Conservation (phyloP, 2,888 invertebrate species). For the Oscheius sp. region DNA sequence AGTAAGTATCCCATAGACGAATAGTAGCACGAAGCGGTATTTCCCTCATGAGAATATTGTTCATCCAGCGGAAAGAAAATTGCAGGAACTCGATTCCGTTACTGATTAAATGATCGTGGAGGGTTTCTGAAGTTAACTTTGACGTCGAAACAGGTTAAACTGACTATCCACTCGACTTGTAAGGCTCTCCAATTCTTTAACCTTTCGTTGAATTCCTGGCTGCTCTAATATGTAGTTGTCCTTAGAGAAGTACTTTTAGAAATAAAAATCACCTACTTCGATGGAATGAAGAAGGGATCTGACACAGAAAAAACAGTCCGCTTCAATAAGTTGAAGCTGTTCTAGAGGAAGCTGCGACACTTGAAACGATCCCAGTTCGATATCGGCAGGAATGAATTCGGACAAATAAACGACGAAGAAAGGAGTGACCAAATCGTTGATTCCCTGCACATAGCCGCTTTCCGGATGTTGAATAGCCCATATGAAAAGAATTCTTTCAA, state of each 20-base stretch:
- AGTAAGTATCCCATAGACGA: slow-evolving; percentile 97
- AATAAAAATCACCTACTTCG: slow-evolving; percentile 53
- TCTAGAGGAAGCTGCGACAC: slow-evolving; percentile 84
- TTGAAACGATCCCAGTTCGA: slow-evolving; percentile 82
- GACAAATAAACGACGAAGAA: slow-evolving; percentile 99
- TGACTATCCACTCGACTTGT: slow-evolving; percentile 92
- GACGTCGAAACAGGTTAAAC: background rate
- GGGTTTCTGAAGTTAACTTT: slow-evolving; percentile 78
- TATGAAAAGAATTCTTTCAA: slow-evolving; percentile 96
- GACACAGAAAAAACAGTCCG: slow-evolving; percentile 79
- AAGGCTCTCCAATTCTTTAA: slow-evolving; percentile 92
- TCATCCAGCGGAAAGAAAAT: slow-evolving; percentile 99
- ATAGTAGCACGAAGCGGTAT: slow-evolving; percentile 95
- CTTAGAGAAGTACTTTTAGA: slow-evolving; percentile 51
- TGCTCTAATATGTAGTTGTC: slow-evolving; percentile 99
- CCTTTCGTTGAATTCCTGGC: slow-evolving; percentile 97
- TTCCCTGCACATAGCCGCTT: slow-evolving; percentile 91
- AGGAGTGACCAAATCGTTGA: slow-evolving; percentile 96
- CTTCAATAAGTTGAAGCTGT: slow-evolving; percentile 89
- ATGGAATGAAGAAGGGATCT: slow-evolving; percentile 93
- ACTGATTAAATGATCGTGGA: slow-evolving; percentile 90
- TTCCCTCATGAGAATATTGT: slow-evolving; percentile 96
- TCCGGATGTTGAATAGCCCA: slow-evolving; percentile 99
- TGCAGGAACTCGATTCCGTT: slow-evolving; percentile 98
- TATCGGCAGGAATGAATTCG: slow-evolving; percentile 82